Conservation (phyloP, 2,797 vertebrate genomes). For the Periparus ater region DNA sequence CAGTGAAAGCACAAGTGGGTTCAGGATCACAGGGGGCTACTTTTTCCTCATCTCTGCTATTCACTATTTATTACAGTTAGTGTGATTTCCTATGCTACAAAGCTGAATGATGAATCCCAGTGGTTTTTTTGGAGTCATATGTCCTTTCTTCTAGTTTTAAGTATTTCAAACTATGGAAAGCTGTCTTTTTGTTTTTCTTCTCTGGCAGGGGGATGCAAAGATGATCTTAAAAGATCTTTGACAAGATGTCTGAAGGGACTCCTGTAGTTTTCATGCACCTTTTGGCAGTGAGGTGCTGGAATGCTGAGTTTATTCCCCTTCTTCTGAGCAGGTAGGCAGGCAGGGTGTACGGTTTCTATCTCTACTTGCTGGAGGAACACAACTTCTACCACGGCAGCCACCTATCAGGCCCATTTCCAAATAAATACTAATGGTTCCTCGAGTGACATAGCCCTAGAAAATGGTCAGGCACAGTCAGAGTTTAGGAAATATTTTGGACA, state of each 20-base stretch:
- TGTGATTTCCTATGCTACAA: neutral
- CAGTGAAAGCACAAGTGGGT: neutral
- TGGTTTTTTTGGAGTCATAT: neutral
- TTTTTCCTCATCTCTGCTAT: neutral
- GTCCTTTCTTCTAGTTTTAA: neutral
- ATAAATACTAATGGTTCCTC: neutral
- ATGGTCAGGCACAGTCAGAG: neutral
- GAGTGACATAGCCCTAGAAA: neutral
- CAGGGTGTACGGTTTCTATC: neutral
- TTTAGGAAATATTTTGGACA: neutral
- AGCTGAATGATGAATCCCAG: neutral
- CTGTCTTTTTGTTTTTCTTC: neutral
- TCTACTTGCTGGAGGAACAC: neutral
- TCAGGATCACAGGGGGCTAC: neutral
- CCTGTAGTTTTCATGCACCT: neutral
- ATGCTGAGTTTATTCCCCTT: neutral
- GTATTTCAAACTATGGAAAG: neutral
- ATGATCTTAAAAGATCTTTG: neutral
- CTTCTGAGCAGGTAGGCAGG: neutral
- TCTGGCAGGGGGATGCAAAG: neutral
- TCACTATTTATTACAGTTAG: slow-evolving; percentile 9
- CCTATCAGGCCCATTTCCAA: neutral
- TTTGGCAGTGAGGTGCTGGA: neutral
- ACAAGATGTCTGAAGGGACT: neutral
- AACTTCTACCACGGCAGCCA: neutral